A percentile compares a stretch with the other conserved stretches of the same genome.
These are phyloP conservation scores for Sebastolobus alascanus DNA, from an alignment of 2,797 vertebrate species.

Conservation along the genomic window DNA sequence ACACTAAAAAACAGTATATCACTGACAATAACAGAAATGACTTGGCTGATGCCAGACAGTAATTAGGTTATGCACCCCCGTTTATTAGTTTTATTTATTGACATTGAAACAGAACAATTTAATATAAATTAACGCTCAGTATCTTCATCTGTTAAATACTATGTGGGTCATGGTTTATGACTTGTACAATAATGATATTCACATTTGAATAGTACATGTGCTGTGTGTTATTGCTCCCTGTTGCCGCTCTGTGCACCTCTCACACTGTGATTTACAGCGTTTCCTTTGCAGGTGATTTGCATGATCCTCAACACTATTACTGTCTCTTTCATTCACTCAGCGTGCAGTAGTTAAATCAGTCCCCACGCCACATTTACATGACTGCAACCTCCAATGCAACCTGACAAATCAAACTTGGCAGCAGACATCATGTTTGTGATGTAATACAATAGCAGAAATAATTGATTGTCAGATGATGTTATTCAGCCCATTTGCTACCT, in stretches of 20 bases:
- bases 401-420: slow-evolving; percentile 63
- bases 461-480: slow-evolving; percentile 75
- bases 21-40: neutral
- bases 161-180: slow-evolving; percentile 53
- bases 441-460: slow-evolving; percentile 63
- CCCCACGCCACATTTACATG: slow-evolving; percentile 49
- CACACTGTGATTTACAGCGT: slow-evolving; percentile 70
- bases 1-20: neutral
- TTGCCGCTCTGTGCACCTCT: slow-evolving; percentile 47
- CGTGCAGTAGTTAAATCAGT: slow-evolving; percentile 60
- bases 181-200: slow-evolving; percentile 56
- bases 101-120: neutral
- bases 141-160: slow-evolving; percentile 31
- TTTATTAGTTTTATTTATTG: neutral
- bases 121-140: neutral
- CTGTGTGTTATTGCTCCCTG: slow-evolving; percentile 56
- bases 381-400: slow-evolving; percentile 32
- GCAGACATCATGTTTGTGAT: slow-evolving; percentile 57
- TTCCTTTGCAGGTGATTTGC: slow-evolving; percentile 75
- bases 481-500: slow-evolving; percentile 76
- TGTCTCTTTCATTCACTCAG: slow-evolving; percentile 52
- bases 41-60: neutral
- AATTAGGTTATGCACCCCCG: neutral
- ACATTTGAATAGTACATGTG: slow-evolving; percentile 54
- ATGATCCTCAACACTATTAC: slow-evolving; percentile 61